These are phyloP conservation scores for Ophraella communa DNA, from an alignment of 2,888 invertebrate genomes.

Conservation along the genomic window DNA sequence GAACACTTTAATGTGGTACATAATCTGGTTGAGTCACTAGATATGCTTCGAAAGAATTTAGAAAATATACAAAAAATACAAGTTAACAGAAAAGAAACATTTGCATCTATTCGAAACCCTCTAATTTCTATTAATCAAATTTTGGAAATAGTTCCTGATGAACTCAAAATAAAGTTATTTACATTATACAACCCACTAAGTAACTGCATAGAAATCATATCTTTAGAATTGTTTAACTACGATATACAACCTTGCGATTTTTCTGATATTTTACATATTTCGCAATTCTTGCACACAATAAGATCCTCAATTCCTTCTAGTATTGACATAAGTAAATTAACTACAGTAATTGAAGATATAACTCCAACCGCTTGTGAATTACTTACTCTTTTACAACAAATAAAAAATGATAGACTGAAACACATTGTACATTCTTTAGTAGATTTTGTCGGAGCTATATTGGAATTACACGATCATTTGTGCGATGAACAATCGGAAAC, in stretches of 20 bases:
- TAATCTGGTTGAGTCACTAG: slow-evolving; percentile 48
- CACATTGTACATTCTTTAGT: slow-evolving; percentile 38
- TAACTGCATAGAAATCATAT: slow-evolving; percentile 53
- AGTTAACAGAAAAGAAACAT: slow-evolving; percentile 44
- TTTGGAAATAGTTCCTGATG: slow-evolving; percentile 47
- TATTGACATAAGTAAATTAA: slow-evolving; percentile 27
- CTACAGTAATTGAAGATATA: slow-evolving; percentile 30
- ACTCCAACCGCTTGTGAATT: slow-evolving; percentile 28
- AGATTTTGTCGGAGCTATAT: slow-evolving; percentile 33
- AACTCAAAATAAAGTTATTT: slow-evolving; percentile 43
- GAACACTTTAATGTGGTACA: slow-evolving; percentile 51
- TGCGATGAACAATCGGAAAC: slow-evolving; percentile 4
- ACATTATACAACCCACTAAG: slow-evolving; percentile 48
- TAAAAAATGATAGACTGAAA: slow-evolving; percentile 38
- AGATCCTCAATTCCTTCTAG: slow-evolving; percentile 33
- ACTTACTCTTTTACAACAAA: slow-evolving; percentile 27
- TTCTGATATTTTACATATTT: slow-evolving; percentile 34
- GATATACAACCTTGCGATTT: slow-evolving; percentile 47
- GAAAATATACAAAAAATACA: slow-evolving; percentile 44
- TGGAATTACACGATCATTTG: slow-evolving; percentile 27
- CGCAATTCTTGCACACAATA: slow-evolving; percentile 36
- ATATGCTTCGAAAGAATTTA: slow-evolving; percentile 49
- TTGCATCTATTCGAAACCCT: slow-evolving; percentile 45
- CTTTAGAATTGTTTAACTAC: slow-evolving; percentile 51
- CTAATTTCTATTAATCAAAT: slow-evolving; percentile 50